Percentiles rank a stretch among this genome's conserved stretches.
phyloP scores from a whole-genome alignment of 2,797 vertebrate species.

The Premnoplex brunnescens region DNA sequence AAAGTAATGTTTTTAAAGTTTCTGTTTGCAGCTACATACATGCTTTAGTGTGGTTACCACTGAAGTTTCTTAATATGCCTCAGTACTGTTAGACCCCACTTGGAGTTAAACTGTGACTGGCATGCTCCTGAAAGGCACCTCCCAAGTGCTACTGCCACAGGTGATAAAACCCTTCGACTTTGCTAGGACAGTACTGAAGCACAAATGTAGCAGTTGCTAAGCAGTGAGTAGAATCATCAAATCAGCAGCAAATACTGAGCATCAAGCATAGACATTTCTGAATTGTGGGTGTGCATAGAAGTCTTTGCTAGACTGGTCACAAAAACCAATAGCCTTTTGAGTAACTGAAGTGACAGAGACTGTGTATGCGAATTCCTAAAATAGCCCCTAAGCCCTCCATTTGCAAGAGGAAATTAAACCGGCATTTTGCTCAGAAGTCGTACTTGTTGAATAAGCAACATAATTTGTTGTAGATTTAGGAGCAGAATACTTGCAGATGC shows the following conservation, averaged over 20 bases:
- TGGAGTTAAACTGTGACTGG: background rate
- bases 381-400: background rate
- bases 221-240: background rate
- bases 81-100: fast-evolving
- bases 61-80: background rate
- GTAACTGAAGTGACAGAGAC: background rate
- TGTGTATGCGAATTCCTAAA: background rate
- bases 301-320: background rate
- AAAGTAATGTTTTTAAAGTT: background rate
- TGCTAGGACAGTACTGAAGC: background rate
- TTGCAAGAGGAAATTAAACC: background rate
- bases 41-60: background rate
- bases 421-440: background rate
- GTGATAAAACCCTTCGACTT: background rate
- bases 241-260: background rate
- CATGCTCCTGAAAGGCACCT: background rate
- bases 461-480: background rate
- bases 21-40: background rate
- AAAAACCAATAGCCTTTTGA: background rate
- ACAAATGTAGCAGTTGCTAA: background rate
- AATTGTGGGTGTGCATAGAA: background rate
- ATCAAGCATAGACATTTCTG: background rate
- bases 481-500: background rate
- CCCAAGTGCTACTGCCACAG: background rate
- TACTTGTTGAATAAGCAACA: background rate